Evolutionary conservation across 53 echinoderm and acorn worm species (phyloP), one percentile per base, ranked within the genome.

Genomic region (Echinarachnius parma): DNA sequence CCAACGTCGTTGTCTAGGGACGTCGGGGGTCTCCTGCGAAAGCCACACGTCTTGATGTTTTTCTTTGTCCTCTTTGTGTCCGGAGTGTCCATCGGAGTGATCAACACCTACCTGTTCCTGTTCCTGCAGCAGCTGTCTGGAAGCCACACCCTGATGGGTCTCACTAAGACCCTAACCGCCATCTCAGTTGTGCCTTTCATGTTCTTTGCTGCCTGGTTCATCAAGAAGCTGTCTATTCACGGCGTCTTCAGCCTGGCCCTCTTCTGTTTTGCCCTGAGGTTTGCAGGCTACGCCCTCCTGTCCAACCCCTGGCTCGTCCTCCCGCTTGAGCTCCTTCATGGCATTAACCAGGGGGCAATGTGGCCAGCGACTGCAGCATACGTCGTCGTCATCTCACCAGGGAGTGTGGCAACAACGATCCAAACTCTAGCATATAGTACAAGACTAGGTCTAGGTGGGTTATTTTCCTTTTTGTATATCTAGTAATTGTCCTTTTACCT

Each of bases 111-210:
- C 62, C 64, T 85, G 16, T 98, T 98, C 74, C 53, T 98, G 36
- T 98, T 85, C 62, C 62, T 98, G 13, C n/a, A n/a, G n/a, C 91
- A 98, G 28, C 60, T 98, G 28, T 28, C 70, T 21, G 80, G 75
- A 5, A 69, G 82, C 29, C 80, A 88, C 53, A 46, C 77, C 1
- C 57, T 98, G 3, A 98, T 98, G 98, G 98, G 98, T 1, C 48
- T 98, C 28, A 88, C 91, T 2, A 48, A 88, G 18, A 89, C 89
- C 21, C 52, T 89, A 9, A 88, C 83, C 13, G 82, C 91, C 59
- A 5, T 88, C 3, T 75, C 91, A 1, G 91, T 88, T 78, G 75
- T 91, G 1, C 88, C 91, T 15, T 88, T 92, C 60, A 80, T 98
- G 79, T 92, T 78, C 52, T 82, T 86, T 32, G 74, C 86, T 13